phyloP scores from a whole-genome alignment of 2,113 vertebrate genomes.

The Xiphophorus couchianus region DNA sequence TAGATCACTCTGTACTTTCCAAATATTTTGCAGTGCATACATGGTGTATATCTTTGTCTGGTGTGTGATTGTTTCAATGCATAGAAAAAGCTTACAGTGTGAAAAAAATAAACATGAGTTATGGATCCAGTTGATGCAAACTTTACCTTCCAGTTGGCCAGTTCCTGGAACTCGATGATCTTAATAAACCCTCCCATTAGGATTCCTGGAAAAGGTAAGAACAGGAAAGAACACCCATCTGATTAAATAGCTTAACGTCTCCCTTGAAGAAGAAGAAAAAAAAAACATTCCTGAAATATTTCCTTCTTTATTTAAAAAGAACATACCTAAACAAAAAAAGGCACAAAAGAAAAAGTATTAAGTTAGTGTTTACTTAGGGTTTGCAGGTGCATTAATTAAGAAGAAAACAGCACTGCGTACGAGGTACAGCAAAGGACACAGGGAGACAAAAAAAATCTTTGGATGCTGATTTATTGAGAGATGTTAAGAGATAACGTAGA shows the following conservation, averaged over 20 bases:
- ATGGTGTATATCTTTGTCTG: background rate
- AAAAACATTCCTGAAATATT: background rate
- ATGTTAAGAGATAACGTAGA: slow-evolving; percentile 1
- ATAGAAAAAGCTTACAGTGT: background rate
- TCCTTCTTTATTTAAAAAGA: no score
- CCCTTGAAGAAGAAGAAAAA: slow-evolving; percentile 16
- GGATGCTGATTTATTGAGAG: slow-evolving; percentile 3
- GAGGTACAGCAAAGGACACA: slow-evolving; percentile 15
- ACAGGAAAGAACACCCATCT: slow-evolving; percentile 12
- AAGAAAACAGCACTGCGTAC: slow-evolving; percentile 36
- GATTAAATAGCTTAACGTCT: slow-evolving; percentile 28
- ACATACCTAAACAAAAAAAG: background rate
- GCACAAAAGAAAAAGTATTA: background rate
- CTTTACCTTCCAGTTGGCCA: slow-evolving; percentile 99
- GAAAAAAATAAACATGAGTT: background rate
- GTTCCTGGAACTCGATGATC: slow-evolving; percentile 95
- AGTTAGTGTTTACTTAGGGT: background rate
- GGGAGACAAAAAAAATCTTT: slow-evolving; percentile 11
- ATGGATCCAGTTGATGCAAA: background rate
- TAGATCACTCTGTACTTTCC: background rate
- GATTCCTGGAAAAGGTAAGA: slow-evolving; percentile 85
- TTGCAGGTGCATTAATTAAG: slow-evolving; percentile 49
- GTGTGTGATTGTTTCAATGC: background rate
- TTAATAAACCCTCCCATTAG: slow-evolving; percentile 99
- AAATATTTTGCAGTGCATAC: background rate